Percentiles rank a stretch among this genome's conserved stretches.
Evolutionary conservation across 2,888 invertebrate genomes (phyloP).

Genomic region (Axea sp.): DNA sequence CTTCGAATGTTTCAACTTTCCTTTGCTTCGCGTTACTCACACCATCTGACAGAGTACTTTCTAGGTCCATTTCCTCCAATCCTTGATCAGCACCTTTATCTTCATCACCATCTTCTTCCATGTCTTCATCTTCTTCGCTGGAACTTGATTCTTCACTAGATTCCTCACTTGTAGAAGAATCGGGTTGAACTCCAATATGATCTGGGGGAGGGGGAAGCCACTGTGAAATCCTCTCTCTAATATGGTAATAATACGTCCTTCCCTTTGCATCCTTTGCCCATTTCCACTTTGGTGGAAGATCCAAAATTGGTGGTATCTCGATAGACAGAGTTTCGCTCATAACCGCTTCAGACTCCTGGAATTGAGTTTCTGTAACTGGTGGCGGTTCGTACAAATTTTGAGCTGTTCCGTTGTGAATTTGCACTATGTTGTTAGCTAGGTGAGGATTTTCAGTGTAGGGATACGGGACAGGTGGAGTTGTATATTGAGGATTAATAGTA

Average conservation of each 20-base stretch:
- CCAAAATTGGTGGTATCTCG: slow-evolving; percentile 76
- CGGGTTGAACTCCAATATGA: slow-evolving; percentile 76
- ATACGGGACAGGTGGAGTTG: slow-evolving; percentile 63
- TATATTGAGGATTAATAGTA: slow-evolving; percentile 10
- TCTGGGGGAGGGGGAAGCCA: slow-evolving; percentile 85
- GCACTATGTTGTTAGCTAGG: slow-evolving; percentile 66
- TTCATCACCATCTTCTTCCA: slow-evolving; percentile 73
- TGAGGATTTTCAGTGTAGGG: slow-evolving; percentile 65
- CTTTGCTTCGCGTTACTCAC: slow-evolving; percentile 63
- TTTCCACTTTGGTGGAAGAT: slow-evolving; percentile 93
- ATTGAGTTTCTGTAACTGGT: slow-evolving; percentile 15
- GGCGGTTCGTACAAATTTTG: slow-evolving; percentile 30
- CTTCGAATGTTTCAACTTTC: slow-evolving; percentile 63
- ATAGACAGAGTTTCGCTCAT: slow-evolving; percentile 59
- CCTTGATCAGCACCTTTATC: slow-evolving; percentile 21
- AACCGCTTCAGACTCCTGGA: slow-evolving; percentile 16
- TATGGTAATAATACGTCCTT: slow-evolving; percentile 94
- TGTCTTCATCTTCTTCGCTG: slow-evolving; percentile 79
- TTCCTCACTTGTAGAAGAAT: slow-evolving; percentile 78
- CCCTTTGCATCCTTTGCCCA: slow-evolving; percentile 90
- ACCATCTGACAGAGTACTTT: slow-evolving; percentile 33
- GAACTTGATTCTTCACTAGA: slow-evolving; percentile 79
- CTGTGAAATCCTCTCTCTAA: slow-evolving; percentile 87
- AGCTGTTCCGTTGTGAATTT: slow-evolving; percentile 69
- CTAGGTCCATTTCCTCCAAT: slow-evolving; percentile 69